Percentiles rank a stretch among this genome's conserved stretches.
Evolutionary conservation across 2,888 invertebrate genomes (phyloP).

Genomic region (Lithophane ornitopus): DNA sequence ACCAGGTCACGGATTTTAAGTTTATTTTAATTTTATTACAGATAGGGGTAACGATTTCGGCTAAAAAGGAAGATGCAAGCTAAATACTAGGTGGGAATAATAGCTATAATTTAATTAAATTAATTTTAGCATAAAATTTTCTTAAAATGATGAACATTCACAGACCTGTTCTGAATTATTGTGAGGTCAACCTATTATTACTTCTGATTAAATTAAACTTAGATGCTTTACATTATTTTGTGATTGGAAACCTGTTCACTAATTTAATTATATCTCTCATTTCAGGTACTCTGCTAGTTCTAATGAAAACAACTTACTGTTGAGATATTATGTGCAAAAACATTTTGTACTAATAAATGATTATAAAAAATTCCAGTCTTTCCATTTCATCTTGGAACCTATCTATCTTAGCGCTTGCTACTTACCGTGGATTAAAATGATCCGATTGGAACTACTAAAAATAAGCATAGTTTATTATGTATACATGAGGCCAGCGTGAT

Average conservation of each 20-base stretch:
- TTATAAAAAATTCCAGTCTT: neutral
- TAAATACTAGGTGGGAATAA: conserved; percentile 31
- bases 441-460: too few species aligned
- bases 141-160: conserved; percentile 83
- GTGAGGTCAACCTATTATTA: conserved; percentile 78
- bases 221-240: neutral
- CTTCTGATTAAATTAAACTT: conserved; percentile 66
- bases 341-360: conserved; percentile 9
- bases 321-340: neutral
- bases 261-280: conserved; percentile 27
- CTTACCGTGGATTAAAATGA: neutral
- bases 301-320: neutral
- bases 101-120: too few species aligned
- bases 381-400: conserved; percentile 2
- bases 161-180: conserved; percentile 89
- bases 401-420: too few species aligned
- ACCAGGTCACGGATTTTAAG: neutral
- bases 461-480: too few species aligned
- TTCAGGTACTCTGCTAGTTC: conserved; percentile 45
- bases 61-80: neutral
- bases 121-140: neutral
- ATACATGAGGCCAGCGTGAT: too few species aligned
- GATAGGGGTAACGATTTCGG: neutral
- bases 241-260: neutral
- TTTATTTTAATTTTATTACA: conserved; percentile 1